A percentile compares a stretch with the other conserved stretches of the same genome.
Evolutionary conservation across 2,113 vertebrate genomes (phyloP).

Genomic region (Carassius carassius): DNA sequence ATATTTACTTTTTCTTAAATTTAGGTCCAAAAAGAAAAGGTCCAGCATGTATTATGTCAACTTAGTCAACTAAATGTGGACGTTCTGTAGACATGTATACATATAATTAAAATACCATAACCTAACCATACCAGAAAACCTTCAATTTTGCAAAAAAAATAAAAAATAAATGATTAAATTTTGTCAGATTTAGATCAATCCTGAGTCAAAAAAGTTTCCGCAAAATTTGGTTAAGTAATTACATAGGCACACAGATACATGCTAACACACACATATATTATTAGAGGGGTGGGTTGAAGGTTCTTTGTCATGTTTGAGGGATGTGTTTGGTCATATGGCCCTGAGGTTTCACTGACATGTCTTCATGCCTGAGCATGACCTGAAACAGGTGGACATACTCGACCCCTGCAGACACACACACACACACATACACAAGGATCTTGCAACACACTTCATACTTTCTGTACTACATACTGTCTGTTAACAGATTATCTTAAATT

Average conservation of each 20-base stretch:
- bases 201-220: background rate
- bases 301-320: slow-evolving; percentile 17
- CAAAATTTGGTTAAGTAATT: background rate
- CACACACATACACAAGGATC: background rate
- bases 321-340: slow-evolving; percentile 5
- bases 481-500: background rate
- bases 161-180: no score
- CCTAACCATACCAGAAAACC: background rate
- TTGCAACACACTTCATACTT: background rate
- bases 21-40: background rate
- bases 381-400: slow-evolving; percentile 44
- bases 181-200: background rate
- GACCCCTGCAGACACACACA: background rate
- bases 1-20: background rate
- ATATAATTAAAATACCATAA: background rate
- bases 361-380: slow-evolving; percentile 43
- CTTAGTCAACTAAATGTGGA: background rate
- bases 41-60: background rate
- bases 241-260: background rate
- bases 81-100: background rate
- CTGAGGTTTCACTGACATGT: background rate
- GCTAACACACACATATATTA: background rate
- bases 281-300: background rate
- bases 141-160: background rate
- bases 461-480: background rate